Base-by-base conservation (phyloP, 2,113 vertebrate species). In the Nesogale talazaci region DNA sequence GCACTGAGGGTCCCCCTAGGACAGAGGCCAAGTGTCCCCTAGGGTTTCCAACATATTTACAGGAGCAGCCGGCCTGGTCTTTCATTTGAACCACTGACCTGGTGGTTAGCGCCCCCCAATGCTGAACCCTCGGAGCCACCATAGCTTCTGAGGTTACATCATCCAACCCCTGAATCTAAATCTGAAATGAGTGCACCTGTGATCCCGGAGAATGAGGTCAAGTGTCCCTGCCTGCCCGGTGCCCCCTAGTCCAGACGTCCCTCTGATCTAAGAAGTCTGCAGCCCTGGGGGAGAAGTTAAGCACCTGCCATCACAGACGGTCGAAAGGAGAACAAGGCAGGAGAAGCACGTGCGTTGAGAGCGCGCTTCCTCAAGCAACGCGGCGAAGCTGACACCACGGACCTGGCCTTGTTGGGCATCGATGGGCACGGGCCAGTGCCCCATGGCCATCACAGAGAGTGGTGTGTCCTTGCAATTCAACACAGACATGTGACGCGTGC, bases 341-440 rank as follows among this genome's bases (percentile, higher is more conserved):
- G 70, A 23, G 76, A 52, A 69, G 78, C 61, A 46, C 8, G 10
- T 52, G 46, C 2, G 56, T 92, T 94, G 96, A 95, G 92, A 95
- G 40, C 76, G 67, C 79, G 72, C 63, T 76, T 63, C 75, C 76
- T 59, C 85, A 90, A 93, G 88, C 46, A 79, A 40, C 42, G 72
- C 46, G 87, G 87, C 3, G 31, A 94, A 88, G 87, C 83, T 79
- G 52, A 63, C 72, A 75, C 22, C 56, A 92, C 34, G 17, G 20
- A 29, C 59, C 29, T 6, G 34, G 36, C 10, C 34, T 84, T 19
- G 8, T 34, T 74, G 70, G 6, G 90, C 72, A 63, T 70, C 46
- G 17, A 23, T 9, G 20, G 23, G 85, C 40, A 72, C 40, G 61
- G 0, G 6, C 34, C 25, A 52, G 27, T 1, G 77, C 42, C 88